Percentiles rank a stretch among this genome's conserved stretches.
These are phyloP conservation scores for Bothrops jararaca DNA, from an alignment of 2,113 vertebrate species.

Conservation along the genomic window DNA sequence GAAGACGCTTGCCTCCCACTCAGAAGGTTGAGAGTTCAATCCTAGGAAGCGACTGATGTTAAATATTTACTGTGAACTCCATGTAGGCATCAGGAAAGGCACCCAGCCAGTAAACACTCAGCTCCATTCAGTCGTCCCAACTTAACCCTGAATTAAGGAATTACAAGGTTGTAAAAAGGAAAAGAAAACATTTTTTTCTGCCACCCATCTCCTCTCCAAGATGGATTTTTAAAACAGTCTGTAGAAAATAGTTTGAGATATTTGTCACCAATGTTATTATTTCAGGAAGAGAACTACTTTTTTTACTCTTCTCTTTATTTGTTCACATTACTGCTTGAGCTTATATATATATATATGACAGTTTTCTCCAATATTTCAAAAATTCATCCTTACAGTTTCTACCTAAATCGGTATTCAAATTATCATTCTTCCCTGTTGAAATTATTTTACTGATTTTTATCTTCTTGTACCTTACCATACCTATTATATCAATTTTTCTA, in stretches of 20 bases:
- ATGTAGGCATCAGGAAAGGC: background rate
- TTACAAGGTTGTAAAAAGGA: background rate
- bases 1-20: no score
- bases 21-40: no score
- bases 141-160: background rate
- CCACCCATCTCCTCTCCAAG: background rate
- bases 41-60: no score
- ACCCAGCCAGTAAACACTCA: background rate
- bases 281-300: background rate
- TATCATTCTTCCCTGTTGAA: background rate
- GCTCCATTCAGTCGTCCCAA: background rate
- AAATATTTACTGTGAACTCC: background rate
- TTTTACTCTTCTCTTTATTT: background rate
- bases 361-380: background rate
- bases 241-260: background rate
- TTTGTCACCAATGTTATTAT: background rate
- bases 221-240: background rate
- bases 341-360: background rate
- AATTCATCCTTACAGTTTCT: background rate
- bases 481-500: background rate
- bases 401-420: background rate
- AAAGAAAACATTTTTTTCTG: background rate
- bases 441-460: background rate
- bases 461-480: background rate
- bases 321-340: background rate